Base-by-base conservation (phyloP, 1,140 invertebrate species). In the Leptinotarsa texana region DNA sequence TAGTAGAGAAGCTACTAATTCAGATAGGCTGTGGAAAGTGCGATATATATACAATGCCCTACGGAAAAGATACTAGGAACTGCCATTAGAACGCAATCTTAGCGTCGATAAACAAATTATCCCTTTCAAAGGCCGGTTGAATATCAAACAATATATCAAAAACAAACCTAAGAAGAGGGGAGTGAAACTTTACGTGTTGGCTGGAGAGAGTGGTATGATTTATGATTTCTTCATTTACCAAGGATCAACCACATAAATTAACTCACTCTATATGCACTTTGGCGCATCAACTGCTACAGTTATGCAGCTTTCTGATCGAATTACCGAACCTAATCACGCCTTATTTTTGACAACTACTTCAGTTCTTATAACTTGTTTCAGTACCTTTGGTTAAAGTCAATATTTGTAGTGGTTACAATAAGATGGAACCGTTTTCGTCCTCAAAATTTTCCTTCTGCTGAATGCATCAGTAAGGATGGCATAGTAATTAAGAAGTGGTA, bases 161-260 rank as follows among this genome's bases (percentile, higher is more conserved):
- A 24, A 24, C 69, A 70, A 49, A 48, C 17, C 48, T 15, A 47
- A 48, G 21, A 70, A 70, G 49, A 21, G 33, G 21, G 21, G 1
- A n/a, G 5, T 49, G 49, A 70, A 70, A 17, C 33, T 49, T 17
- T 42, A 15, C 17, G 18, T 15, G 15, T 70, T n/a, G 49, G 21
- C 15, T 21, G 33, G 18, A 48, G 2, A 48, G 22, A 21, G 13
- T 48, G 33, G 11, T n/a, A 22, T 49, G 18, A 48, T 73, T 18
- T 66, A 48, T 69, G 73, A 74, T 51, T 74, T 74, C 68, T 48
- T 74, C 8, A 74, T 74, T 51, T 69, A 51, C 33, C 68, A 75
- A 51, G 74, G 68, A 4, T 70, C 74, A 3, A 71, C 74, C 2
- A 75, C 74, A 18, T 42, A 69, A 63, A n/a, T 69, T 1, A 15